These are phyloP conservation scores for Cacoxenus indagator DNA, from an alignment of 2,888 invertebrate species.

Conservation along the genomic window DNA sequence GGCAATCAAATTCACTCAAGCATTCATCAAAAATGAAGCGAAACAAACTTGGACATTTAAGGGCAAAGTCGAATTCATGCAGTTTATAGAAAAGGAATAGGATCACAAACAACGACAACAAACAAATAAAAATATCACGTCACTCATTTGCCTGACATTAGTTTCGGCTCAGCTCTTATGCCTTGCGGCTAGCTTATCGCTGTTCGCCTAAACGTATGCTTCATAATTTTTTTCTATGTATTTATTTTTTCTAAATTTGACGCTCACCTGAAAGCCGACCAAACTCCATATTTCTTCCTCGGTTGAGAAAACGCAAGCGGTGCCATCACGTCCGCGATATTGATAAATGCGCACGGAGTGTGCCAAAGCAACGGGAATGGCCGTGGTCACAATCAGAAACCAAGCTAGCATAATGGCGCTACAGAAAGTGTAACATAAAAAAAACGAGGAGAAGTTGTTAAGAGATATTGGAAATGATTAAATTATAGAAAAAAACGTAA, in stretches of 20 bases:
- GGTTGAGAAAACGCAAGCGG: slow-evolving; percentile 79
- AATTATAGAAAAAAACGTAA: neutral
- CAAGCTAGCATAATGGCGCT: slow-evolving; percentile 84
- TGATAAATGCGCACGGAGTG: slow-evolving; percentile 82
- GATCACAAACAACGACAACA: neutral
- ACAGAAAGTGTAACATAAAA: slow-evolving; percentile 2
- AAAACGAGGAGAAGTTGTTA: too few species aligned
- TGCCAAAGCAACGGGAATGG: slow-evolving; percentile 83
- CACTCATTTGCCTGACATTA: too few species aligned
- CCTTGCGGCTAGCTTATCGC: too few species aligned
- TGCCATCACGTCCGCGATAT: slow-evolving; percentile 76
- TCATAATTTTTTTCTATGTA: too few species aligned
- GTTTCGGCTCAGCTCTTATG: too few species aligned
- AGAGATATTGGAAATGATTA: slow-evolving; percentile 6
- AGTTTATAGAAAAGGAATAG: neutral
- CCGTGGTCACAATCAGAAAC: slow-evolving; percentile 83
- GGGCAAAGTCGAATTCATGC: too few species aligned
- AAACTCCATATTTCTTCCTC: slow-evolving; percentile 74
- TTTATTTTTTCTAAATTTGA: too few species aligned
- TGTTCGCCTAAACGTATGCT: too few species aligned
- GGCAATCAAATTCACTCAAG: neutral
- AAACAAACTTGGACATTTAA: neutral
- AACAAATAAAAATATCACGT: neutral
- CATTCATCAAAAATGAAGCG: neutral
- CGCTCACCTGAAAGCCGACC: slow-evolving; percentile 69